These are phyloP conservation scores for Julus scandinavius DNA, from an alignment of 2,888 invertebrate genomes.

Conservation along the genomic window DNA sequence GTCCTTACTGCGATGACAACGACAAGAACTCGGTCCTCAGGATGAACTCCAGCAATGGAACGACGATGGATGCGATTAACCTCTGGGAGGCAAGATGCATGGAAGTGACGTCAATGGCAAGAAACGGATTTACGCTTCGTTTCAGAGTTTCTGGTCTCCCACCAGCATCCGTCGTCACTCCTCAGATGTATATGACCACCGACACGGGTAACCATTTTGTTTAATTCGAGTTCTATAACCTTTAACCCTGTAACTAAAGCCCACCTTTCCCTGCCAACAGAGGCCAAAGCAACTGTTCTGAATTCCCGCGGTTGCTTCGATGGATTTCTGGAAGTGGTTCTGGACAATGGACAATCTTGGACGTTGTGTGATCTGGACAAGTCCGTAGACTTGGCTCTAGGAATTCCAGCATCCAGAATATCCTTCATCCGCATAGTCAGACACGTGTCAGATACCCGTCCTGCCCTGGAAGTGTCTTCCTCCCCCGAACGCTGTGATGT, in stretches of 20 bases:
- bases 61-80: background rate
- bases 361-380: constrained; percentile 22
- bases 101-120: background rate
- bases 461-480: constrained; percentile 53
- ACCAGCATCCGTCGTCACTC: background rate
- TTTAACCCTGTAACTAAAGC: background rate
- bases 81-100: background rate
- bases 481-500: constrained; percentile 58
- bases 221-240: background rate
- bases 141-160: background rate
- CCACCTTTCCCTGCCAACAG: too few species aligned
- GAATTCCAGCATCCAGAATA: background rate
- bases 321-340: background rate
- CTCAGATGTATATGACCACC: background rate
- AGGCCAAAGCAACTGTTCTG: background rate
- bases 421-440: background rate
- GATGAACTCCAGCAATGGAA: background rate
- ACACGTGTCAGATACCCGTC: background rate
- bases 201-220: background rate
- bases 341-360: background rate
- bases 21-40: background rate
- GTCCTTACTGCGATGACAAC: background rate
- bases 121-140: background rate
- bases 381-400: background rate
- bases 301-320: background rate